A percentile compares a stretch with the other conserved stretches of the same genome.
phyloP scores from a whole-genome alignment of 2,797 vertebrate species.

The Rhinichthys osculus region DNA sequence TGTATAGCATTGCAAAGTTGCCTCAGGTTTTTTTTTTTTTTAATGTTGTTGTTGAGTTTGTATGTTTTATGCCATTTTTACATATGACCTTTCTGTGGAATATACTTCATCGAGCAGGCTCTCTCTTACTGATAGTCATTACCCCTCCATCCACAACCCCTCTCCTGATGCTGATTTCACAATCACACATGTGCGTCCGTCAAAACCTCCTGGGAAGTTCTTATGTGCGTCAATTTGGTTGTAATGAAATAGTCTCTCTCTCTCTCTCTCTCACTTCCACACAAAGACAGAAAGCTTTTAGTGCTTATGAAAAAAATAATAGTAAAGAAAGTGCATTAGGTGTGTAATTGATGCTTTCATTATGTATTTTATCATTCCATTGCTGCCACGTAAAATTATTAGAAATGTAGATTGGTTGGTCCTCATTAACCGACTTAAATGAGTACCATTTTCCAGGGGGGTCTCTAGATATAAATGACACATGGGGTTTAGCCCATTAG shows the following conservation, averaged over 20 bases:
- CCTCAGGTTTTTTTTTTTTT: neutral
- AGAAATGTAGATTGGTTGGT: neutral
- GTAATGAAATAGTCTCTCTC: neutral
- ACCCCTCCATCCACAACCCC: neutral
- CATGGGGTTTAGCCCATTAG: slow-evolving; percentile 11
- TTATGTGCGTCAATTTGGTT: neutral
- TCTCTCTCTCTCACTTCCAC: neutral
- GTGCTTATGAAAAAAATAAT: neutral
- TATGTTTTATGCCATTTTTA: neutral
- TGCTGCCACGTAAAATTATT: neutral
- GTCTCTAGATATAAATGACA: neutral
- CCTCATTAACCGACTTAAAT: slow-evolving; percentile 20
- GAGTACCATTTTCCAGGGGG: neutral
- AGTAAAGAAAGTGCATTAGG: neutral
- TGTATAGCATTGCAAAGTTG: neutral
- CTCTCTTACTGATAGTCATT: neutral
- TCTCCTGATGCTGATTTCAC: slow-evolving; percentile 4
- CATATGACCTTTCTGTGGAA: slow-evolving; percentile 4
- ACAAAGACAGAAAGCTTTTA: neutral
- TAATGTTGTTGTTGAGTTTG: neutral
- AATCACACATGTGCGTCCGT: slow-evolving; percentile 12
- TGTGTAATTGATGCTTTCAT: neutral
- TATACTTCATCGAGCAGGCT: neutral
- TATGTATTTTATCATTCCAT: neutral
- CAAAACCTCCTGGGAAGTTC: slow-evolving; percentile 1